Evolutionary conservation across 2,113 vertebrate genomes (phyloP).

Genomic region (Gobius niger): DNA sequence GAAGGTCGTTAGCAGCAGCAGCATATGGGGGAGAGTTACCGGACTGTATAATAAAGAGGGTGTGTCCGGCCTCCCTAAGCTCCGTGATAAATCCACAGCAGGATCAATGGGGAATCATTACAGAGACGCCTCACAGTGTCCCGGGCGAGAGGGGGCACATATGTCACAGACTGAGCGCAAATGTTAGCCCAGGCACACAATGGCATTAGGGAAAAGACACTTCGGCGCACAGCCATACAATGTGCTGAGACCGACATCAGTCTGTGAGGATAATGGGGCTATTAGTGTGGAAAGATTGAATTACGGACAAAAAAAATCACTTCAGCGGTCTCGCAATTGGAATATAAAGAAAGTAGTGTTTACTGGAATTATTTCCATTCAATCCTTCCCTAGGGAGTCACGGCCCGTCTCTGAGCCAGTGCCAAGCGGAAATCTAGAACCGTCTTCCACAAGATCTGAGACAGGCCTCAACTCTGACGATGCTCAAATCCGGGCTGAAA

Average conservation of each 20-base stretch:
- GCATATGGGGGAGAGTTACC: neutral
- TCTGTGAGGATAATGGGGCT: too few species aligned
- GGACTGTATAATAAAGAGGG: neutral
- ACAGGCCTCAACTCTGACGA: too few species aligned
- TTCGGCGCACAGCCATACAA: neutral
- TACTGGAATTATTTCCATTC: neutral
- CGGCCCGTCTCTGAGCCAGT: too few species aligned
- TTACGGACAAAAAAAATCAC: neutral
- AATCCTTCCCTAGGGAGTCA: neutral
- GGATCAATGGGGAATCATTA: constrained; percentile 41
- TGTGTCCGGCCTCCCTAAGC: constrained; percentile 3
- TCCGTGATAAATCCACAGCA: constrained; percentile 28
- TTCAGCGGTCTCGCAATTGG: neutral
- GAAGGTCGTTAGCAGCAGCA: too few species aligned
- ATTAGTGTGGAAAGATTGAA: neutral
- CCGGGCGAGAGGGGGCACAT: constrained; percentile 11
- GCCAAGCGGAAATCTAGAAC: too few species aligned
- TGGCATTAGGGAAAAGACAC: neutral
- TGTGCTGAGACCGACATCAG: neutral
- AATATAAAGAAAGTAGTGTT: neutral
- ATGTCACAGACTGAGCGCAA: constrained; percentile 16
- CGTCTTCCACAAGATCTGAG: too few species aligned
- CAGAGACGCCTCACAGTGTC: constrained; percentile 14
- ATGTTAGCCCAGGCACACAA: neutral
- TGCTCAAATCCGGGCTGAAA: too few species aligned